Conservation (phyloP, 2,888 invertebrate species). For the Halocaridina rubra region DNA sequence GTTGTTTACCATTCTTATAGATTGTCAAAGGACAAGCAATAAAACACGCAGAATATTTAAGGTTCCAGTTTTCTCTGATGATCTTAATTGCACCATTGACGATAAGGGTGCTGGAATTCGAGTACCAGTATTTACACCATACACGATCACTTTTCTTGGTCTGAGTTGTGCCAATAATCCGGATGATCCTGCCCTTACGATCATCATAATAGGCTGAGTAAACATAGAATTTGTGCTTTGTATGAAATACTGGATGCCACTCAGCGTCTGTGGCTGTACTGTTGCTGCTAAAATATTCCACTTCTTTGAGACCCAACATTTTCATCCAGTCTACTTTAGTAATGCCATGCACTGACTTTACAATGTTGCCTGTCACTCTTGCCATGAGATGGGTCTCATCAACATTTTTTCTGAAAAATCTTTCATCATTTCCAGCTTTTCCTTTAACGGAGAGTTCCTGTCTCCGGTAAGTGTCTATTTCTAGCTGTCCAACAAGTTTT, state of each 20-base stretch:
- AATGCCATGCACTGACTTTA: conserved; percentile 49
- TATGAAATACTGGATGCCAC: conserved; percentile 68
- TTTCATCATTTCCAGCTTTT: conserved; percentile 55
- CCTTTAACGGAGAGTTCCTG: conserved; percentile 59
- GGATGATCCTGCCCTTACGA: conserved; percentile 71
- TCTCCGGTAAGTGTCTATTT: conserved; percentile 60
- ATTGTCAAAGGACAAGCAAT: conserved; percentile 75
- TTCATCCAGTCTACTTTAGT: conserved; percentile 48
- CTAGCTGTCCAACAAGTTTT: conserved; percentile 58
- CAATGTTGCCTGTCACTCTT: conserved; percentile 55
- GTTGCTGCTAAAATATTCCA: conserved; percentile 55
- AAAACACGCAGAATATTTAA: conserved; percentile 87
- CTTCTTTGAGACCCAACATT: conserved; percentile 51
- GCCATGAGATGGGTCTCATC: conserved; percentile 63
- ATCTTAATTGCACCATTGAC: conserved; percentile 71
- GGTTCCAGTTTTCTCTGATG: conserved; percentile 92
- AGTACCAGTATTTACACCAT: conserved; percentile 63
- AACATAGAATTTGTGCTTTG: conserved; percentile 81
- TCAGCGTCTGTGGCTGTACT: conserved; percentile 61
- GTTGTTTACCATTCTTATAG: conserved; percentile 62
- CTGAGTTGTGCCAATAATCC: conserved; percentile 89
- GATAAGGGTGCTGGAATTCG: conserved; percentile 60
- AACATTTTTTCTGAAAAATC: conserved; percentile 62
- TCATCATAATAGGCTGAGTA: conserved; percentile 89
- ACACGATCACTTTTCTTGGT: conserved; percentile 86